Conservation (phyloP, 2,113 vertebrate species). For the Odocoileus virginianus region DNA sequence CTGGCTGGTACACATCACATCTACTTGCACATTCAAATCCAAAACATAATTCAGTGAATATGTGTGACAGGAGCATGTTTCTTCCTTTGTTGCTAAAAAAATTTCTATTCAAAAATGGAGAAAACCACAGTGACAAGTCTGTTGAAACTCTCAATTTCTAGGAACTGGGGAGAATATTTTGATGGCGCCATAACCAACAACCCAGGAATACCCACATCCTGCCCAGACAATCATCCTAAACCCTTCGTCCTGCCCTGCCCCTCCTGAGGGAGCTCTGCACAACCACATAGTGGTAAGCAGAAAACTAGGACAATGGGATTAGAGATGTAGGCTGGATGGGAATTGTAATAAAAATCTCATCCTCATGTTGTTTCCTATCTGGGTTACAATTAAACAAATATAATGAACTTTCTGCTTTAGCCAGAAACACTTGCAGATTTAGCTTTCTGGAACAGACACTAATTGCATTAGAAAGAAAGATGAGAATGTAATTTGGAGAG, state of each 20-base stretch:
- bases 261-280: background rate
- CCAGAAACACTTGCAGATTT: conserved; percentile 44
- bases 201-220: background rate
- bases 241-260: background rate
- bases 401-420: conserved; percentile 48
- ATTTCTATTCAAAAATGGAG: background rate
- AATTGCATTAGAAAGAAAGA: conserved; percentile 57
- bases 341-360: conserved; percentile 45
- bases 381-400: conserved; percentile 52
- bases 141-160: background rate
- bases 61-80: background rate
- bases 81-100: background rate
- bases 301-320: conserved; percentile 7
- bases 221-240: background rate
- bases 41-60: background rate
- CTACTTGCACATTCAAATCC: background rate
- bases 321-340: background rate
- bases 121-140: background rate
- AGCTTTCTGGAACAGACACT: conserved; percentile 53
- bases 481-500: conserved; percentile 25
- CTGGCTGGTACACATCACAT: background rate
- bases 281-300: background rate
- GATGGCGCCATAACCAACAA: background rate
- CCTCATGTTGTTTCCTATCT: conserved; percentile 6
- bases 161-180: background rate